Percentiles rank a stretch among this genome's conserved stretches.
These are phyloP conservation scores for Cydia pomonella DNA, from an alignment of 1,140 invertebrate species.

Conservation along the genomic window DNA sequence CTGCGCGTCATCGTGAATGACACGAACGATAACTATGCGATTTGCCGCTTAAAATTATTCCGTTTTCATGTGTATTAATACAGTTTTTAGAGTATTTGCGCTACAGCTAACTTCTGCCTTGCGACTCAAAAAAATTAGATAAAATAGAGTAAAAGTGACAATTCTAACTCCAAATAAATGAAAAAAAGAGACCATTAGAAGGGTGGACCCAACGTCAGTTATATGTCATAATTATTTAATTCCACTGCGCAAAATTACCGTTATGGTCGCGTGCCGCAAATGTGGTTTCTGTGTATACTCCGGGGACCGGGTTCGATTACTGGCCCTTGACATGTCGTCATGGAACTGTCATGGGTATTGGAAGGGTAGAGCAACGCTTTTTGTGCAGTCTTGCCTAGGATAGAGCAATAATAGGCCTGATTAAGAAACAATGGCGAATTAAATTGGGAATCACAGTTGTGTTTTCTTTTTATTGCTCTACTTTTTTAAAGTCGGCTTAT, in stretches of 20 bases:
- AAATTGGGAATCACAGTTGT: not conserved
- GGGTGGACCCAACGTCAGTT: constrained; percentile 4
- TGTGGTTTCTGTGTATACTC: constrained; percentile 57
- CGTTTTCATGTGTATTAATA: no score
- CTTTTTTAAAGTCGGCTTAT: not conserved
- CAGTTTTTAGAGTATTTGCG: no score
- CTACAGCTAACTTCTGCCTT: no score
- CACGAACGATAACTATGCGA: no score
- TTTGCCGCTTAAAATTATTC: no score
- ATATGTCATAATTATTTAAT: constrained; percentile 33
- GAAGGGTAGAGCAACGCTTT: constrained; percentile 23
- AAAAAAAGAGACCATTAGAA: constrained; percentile 10
- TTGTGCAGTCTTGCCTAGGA: not conserved
- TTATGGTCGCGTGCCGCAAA: constrained; percentile 50
- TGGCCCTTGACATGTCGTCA: constrained; percentile 30
- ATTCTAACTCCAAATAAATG: not conserved
- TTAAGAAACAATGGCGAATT: constrained; percentile 5
- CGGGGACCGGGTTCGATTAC: constrained; percentile 48
- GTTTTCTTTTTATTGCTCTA: not conserved
- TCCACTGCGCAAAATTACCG: constrained; percentile 31
- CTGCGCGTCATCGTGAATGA: no score
- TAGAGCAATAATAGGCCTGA: constrained; percentile 24
- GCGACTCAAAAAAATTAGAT: no score
- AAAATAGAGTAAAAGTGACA: not conserved
- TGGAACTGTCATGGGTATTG: constrained; percentile 16